phyloP scores from a whole-genome alignment of 2,113 vertebrate species.

The Saguinus imperator region DNA sequence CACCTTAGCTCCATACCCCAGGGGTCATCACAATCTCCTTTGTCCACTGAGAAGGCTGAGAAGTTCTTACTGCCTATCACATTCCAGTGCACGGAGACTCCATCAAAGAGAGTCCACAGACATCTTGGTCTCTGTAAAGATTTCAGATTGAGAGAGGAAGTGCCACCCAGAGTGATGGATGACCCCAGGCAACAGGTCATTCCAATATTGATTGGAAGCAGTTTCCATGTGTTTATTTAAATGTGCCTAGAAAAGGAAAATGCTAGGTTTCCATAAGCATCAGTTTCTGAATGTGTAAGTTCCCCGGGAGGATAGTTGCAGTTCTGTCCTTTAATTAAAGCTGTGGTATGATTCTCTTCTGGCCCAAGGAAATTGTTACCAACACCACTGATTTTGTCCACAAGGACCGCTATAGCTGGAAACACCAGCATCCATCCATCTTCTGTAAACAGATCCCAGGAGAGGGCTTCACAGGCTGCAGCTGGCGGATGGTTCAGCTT shows the following conservation, averaged over 20 bases:
- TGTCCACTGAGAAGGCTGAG: not conserved
- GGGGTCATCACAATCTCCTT: not conserved
- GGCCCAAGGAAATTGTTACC: conserved; percentile 58
- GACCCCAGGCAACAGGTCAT: not conserved
- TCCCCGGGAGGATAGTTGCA: conserved; percentile 59
- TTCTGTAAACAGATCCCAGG: conserved; percentile 71
- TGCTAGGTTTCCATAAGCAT: conserved; percentile 29
- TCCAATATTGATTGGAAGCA: conserved; percentile 45
- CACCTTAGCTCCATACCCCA: not conserved
- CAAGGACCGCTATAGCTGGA: conserved; percentile 62
- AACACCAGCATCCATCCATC: conserved; percentile 58
- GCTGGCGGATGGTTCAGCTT: conserved; percentile 39
- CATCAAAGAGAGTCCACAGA: not conserved
- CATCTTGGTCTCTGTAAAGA: not conserved
- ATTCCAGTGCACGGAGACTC: not conserved
- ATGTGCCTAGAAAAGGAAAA: conserved; percentile 18
- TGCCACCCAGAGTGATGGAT: not conserved
- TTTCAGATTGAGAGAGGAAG: conserved; percentile 41
- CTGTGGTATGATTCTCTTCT: conserved; percentile 54
- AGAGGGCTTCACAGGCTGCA: conserved; percentile 47
- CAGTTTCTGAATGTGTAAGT: conserved; percentile 58
- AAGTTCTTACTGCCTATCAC: not conserved
- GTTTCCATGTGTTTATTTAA: conserved; percentile 41
- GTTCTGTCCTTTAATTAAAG: conserved; percentile 76
- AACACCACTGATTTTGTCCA: conserved; percentile 73